These are phyloP conservation scores for Ascaphus truei DNA, from an alignment of 2,113 vertebrate genomes.

Conservation along the genomic window DNA sequence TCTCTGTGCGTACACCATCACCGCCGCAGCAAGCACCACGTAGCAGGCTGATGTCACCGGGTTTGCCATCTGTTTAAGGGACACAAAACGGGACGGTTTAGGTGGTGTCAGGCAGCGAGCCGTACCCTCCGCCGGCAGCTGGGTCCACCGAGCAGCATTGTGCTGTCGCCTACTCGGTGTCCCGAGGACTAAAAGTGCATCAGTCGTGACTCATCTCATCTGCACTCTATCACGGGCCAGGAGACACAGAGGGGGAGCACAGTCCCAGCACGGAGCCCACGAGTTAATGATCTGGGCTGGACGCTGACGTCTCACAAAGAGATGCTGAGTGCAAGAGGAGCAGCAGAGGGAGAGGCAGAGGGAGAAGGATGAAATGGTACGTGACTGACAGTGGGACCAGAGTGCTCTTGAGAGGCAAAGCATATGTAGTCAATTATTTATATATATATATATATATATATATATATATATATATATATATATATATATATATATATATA, in stretches of 20 bases:
- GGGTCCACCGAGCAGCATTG: neutral
- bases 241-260: neutral
- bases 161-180: neutral
- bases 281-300: slow-evolving; percentile 6
- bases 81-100: slow-evolving; percentile 43
- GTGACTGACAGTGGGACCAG: too few species aligned
- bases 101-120: neutral
- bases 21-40: slow-evolving; percentile 78
- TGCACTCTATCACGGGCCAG: neutral
- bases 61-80: slow-evolving; percentile 86
- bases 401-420: too few species aligned
- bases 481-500: too few species aligned
- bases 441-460: too few species aligned
- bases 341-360: neutral
- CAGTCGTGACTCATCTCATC: neutral
- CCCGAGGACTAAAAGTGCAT: neutral
- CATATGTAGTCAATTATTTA: too few species aligned
- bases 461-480: too few species aligned
- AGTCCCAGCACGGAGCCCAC: too few species aligned
- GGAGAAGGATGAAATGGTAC: too few species aligned
- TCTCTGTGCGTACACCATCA: slow-evolving; percentile 87
- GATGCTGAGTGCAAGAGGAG: neutral
- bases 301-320: neutral
- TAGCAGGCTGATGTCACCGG: slow-evolving; percentile 85
- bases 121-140: neutral